phyloP scores from a whole-genome alignment of 2,888 invertebrate species.

The Baccha elongata region DNA sequence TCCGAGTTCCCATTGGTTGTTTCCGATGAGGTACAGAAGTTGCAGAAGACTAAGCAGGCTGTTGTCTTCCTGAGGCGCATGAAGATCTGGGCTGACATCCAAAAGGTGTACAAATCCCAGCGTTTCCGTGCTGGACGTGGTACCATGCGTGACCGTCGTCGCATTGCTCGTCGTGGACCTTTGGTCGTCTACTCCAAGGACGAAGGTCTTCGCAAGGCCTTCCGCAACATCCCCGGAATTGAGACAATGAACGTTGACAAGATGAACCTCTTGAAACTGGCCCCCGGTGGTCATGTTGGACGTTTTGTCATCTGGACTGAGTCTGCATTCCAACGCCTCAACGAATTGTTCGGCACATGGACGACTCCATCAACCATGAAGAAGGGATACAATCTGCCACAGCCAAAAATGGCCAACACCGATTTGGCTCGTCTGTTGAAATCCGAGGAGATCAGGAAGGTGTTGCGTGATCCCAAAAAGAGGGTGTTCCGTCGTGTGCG shows the following conservation, averaged over 20 bases:
- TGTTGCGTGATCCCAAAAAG: slow-evolving; percentile 92
- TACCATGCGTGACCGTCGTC: slow-evolving; percentile 99
- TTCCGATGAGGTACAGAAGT: slow-evolving; percentile 97
- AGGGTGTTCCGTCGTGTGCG: slow-evolving; percentile 90
- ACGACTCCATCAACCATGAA: slow-evolving; percentile 90
- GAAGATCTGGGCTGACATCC: slow-evolving; percentile 98
- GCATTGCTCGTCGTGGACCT: slow-evolving; percentile 98
- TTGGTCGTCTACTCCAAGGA: slow-evolving; percentile 97
- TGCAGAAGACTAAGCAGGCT: slow-evolving; percentile 98
- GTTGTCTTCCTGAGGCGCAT: slow-evolving; percentile 96
- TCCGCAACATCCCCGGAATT: slow-evolving; percentile 99
- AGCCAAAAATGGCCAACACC: slow-evolving; percentile 98
- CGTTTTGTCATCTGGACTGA: slow-evolving; percentile 99
- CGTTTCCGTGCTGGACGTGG: slow-evolving; percentile 99
- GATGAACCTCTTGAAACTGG: slow-evolving; percentile 96
- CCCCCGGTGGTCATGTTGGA: slow-evolving; percentile 99
- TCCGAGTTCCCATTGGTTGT: slow-evolving; percentile 98
- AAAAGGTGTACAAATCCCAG: slow-evolving; percentile 98
- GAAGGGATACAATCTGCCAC: slow-evolving; percentile 96
- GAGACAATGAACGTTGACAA: slow-evolving; percentile 95
- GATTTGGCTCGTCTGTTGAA: slow-evolving; percentile 96
- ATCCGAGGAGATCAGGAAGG: slow-evolving; percentile 97
- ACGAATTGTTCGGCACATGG: slow-evolving; percentile 98
- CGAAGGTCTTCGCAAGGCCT: slow-evolving; percentile 96
- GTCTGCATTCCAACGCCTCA: slow-evolving; percentile 96